A percentile compares a stretch with the other conserved stretches of the same genome.
Conservation (phyloP, 2,797 vertebrate genomes). For the Ibycter americanus region DNA sequence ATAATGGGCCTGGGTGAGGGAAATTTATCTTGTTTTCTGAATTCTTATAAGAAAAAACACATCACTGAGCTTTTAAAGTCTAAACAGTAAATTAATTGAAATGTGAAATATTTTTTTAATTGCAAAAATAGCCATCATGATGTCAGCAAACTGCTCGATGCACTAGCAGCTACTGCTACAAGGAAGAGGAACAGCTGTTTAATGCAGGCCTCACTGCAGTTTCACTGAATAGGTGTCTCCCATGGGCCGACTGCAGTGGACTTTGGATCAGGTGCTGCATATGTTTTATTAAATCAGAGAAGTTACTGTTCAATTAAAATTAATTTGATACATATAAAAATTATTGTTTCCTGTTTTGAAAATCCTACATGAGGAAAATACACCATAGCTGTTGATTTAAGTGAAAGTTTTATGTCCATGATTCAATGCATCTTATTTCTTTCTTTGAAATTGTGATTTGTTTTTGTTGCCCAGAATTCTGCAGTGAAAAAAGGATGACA, state of each 20-base stretch:
- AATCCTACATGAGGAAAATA: background rate
- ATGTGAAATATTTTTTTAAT: background rate
- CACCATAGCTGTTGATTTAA: background rate
- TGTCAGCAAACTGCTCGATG: background rate
- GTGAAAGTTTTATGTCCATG: background rate
- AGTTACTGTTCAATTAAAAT: background rate
- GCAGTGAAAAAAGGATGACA: background rate
- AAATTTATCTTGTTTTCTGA: background rate
- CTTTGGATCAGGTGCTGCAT: background rate
- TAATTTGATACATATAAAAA: background rate
- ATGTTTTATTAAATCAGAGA: background rate
- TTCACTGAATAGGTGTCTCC: background rate
- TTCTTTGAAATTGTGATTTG: background rate
- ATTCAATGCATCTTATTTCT: background rate
- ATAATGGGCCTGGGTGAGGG: background rate
- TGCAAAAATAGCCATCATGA: background rate
- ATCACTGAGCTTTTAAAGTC: background rate
- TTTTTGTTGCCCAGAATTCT: background rate
- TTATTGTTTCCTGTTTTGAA: background rate
- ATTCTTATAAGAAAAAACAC: background rate
- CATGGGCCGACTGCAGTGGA: background rate
- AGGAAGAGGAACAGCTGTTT: background rate
- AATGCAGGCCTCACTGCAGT: background rate
- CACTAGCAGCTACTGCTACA: background rate
- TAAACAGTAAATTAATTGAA: slow-evolving; percentile 41